phyloP scores from a whole-genome alignment of 2,797 vertebrate species.

The Aratinga solstitialis region DNA sequence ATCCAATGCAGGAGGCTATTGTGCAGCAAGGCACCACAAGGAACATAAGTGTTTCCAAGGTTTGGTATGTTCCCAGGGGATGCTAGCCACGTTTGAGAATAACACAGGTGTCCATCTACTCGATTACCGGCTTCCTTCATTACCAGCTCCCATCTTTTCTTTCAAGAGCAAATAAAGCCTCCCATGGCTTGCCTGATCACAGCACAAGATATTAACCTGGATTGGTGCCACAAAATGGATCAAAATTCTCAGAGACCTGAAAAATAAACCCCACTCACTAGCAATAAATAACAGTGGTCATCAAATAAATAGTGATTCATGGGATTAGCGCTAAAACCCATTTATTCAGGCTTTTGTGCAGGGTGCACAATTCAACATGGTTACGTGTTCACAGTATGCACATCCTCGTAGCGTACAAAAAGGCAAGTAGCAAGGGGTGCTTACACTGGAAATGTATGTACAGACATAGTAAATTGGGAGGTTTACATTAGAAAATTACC shows the following conservation, averaged over 20 bases:
- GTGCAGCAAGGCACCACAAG: background rate
- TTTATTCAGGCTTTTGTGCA: slow-evolving; percentile 78
- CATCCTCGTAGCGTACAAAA: slow-evolving; percentile 43
- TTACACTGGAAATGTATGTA: slow-evolving; percentile 28
- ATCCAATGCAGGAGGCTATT: fast-evolving
- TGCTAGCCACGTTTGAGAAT: background rate
- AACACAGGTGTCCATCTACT: background rate
- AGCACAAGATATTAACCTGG: background rate
- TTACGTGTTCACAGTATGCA: slow-evolving; percentile 52
- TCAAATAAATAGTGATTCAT: slow-evolving; percentile 11
- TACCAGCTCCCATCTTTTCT: background rate
- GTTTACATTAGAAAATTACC: slow-evolving; percentile 51
- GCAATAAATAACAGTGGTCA: background rate
- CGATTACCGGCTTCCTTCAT: background rate
- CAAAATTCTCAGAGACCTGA: background rate
- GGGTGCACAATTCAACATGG: background rate
- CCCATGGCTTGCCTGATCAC: background rate
- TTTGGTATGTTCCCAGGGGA: background rate
- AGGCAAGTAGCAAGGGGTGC: background rate
- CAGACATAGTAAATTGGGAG: background rate
- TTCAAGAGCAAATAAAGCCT: background rate
- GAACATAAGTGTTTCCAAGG: background rate
- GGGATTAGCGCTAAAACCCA: slow-evolving; percentile 29
- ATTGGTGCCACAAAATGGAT: background rate
- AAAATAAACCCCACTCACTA: background rate